Conservation (phyloP, 1,140 invertebrate genomes). For the Camponotus pennsylvanicus region DNA sequence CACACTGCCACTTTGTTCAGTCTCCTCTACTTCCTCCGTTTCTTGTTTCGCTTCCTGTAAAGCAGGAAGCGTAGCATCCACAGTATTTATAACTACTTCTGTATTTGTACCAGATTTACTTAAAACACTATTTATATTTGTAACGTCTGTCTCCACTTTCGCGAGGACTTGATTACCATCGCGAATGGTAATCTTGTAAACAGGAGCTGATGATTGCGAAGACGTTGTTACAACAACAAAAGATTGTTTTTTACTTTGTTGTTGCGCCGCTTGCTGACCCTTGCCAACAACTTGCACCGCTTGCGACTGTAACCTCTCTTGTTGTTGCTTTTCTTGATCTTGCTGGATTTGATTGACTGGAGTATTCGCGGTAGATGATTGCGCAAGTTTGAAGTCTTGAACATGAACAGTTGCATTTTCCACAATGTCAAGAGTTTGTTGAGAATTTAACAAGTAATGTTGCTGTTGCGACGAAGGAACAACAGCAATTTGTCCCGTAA, state of each 20-base stretch:
- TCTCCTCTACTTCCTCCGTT: conserved; percentile 61
- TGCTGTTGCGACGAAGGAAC: conserved; percentile 56
- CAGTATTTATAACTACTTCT: conserved; percentile 70
- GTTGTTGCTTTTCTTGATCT: conserved; percentile 65
- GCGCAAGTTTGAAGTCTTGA: conserved; percentile 67
- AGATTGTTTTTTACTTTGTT: conserved; percentile 77
- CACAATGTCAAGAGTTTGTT: conserved; percentile 57
- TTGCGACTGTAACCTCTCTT: conserved; percentile 69
- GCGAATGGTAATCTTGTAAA: conserved; percentile 90
- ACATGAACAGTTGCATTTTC: conserved; percentile 68
- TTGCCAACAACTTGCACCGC: conserved; percentile 70
- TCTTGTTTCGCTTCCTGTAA: conserved; percentile 63
- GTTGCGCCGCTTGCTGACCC: conserved; percentile 63
- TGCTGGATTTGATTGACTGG: conserved; percentile 63
- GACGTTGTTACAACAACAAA: conserved; percentile 76
- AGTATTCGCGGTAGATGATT: conserved; percentile 55
- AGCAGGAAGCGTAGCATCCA: conserved; percentile 67
- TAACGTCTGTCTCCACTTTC: conserved; percentile 87
- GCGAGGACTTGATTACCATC: conserved; percentile 91
- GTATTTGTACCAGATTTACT: conserved; percentile 70
- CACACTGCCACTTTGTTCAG: conserved; percentile 75
- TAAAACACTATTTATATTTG: conserved; percentile 77
- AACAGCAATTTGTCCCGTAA: conserved; percentile 20
- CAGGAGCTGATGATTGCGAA: conserved; percentile 76
- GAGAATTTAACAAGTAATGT: conserved; percentile 54